A percentile compares a stretch with the other conserved stretches of the same genome.
Evolutionary conservation across 2,888 invertebrate genomes (phyloP).

Genomic region (Noctuana brunneofusca): DNA sequence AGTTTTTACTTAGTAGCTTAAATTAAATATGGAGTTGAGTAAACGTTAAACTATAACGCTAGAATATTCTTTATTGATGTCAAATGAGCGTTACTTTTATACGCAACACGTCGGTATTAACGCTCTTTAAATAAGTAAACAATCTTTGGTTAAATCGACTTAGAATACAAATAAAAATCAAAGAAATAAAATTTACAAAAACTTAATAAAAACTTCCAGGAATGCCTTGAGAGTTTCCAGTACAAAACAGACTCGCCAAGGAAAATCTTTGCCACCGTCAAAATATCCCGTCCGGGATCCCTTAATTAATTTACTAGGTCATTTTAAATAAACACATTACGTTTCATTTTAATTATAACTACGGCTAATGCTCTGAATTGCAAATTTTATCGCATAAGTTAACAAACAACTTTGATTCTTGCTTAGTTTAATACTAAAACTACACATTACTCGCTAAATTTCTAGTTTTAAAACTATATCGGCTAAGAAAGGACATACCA

Average conservation of each 20-base stretch:
- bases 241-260: slow-evolving; percentile 38
- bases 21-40: slow-evolving; percentile 50
- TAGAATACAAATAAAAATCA: slow-evolving; percentile 50
- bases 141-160: slow-evolving; percentile 55
- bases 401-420: slow-evolving; percentile 79
- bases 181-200: slow-evolving; percentile 51
- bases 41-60: slow-evolving; percentile 36
- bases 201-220: slow-evolving; percentile 44
- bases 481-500: slow-evolving; percentile 62
- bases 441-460: slow-evolving; percentile 68
- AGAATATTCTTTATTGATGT: slow-evolving; percentile 42
- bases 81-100: slow-evolving; percentile 44
- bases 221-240: slow-evolving; percentile 46
- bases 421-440: slow-evolving; percentile 59
- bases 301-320: slow-evolving; percentile 58
- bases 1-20: slow-evolving; percentile 57
- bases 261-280: slow-evolving; percentile 59
- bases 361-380: slow-evolving; percentile 81
- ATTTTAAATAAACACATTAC: slow-evolving; percentile 68
- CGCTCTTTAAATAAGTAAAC: slow-evolving; percentile 31
- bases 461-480: slow-evolving; percentile 66
- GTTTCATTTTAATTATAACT: slow-evolving; percentile 62
- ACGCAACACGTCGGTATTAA: slow-evolving; percentile 23
- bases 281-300: slow-evolving; percentile 39
- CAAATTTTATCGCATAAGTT: slow-evolving; percentile 78